Conservation (phyloP, 64 coral and sea anemone genomes). For the Porites australiensis region DNA sequence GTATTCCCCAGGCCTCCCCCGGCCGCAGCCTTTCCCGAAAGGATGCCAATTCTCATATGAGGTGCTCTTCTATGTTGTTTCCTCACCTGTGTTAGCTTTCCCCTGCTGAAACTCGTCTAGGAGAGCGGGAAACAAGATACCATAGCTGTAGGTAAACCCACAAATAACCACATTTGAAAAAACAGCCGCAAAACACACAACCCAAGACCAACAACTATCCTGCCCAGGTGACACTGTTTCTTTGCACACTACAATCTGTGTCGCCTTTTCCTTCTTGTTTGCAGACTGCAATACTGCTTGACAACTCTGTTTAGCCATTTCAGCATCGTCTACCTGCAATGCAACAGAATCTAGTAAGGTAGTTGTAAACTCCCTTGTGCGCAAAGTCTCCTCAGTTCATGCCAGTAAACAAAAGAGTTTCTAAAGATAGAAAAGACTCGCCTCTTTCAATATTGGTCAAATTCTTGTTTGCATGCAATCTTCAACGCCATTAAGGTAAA, state of each 20-base stretch:
- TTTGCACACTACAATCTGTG: not conserved
- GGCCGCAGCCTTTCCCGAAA: too few relatives aligned
- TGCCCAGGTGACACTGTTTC: not conserved
- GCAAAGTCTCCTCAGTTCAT: too few relatives aligned
- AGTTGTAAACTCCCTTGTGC: too few relatives aligned
- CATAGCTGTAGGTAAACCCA: slow-evolving; percentile 70
- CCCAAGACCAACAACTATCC: slow-evolving; percentile 66
- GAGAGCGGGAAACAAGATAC: slow-evolving; percentile 59
- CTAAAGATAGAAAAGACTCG: too few relatives aligned
- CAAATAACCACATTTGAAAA: slow-evolving; percentile 46
- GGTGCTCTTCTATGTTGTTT: not conserved
- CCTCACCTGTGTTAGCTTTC: slow-evolving; percentile 62
- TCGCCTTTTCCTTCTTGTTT: not conserved
- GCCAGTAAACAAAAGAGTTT: too few relatives aligned
- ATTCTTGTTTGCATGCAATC: too few relatives aligned
- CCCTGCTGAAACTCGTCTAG: slow-evolving; percentile 60
- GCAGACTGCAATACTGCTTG: not conserved
- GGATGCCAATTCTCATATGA: too few relatives aligned
- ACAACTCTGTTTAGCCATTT: not conserved
- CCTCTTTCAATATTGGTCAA: too few relatives aligned
- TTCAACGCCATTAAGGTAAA: too few relatives aligned
- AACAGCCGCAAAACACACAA: slow-evolving; percentile 46
- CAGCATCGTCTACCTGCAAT: not conserved
- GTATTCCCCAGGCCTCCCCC: too few relatives aligned
- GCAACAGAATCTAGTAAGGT: too few relatives aligned